These are phyloP conservation scores for Callospermophilus lateralis DNA, from an alignment of 2,113 vertebrate genomes.

Conservation along the genomic window DNA sequence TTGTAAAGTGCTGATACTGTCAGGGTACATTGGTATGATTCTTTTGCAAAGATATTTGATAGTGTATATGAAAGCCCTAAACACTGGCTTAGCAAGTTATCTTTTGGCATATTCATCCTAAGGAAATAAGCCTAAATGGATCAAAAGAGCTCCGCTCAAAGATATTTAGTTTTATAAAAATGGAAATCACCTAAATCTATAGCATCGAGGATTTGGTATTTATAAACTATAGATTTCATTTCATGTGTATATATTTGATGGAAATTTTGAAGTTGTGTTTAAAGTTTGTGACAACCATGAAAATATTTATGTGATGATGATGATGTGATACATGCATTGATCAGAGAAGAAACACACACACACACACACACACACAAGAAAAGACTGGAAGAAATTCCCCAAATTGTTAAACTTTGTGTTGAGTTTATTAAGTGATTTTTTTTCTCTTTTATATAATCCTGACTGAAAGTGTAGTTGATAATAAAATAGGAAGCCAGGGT, in stretches of 20 bases:
- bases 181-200: constrained; percentile 14
- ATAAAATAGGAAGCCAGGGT: not conserved
- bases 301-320: not conserved
- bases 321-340: not conserved
- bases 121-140: not conserved
- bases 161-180: not conserved
- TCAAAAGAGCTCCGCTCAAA: not conserved
- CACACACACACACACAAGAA: not conserved
- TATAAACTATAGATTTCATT: not conserved
- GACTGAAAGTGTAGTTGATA: not conserved
- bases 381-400: not conserved
- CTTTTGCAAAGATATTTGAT: not conserved
- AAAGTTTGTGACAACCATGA: not conserved
- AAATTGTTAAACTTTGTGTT: not conserved
- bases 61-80: not conserved
- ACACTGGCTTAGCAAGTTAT: not conserved
- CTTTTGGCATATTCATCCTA: not conserved
- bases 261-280: not conserved
- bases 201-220: not conserved
- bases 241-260: not conserved
- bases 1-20: not conserved
- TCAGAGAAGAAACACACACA: not conserved
- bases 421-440: not conserved
- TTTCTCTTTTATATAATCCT: not conserved
- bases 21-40: not conserved